Percentiles rank a stretch among this genome's conserved stretches.
Evolutionary conservation across 2,797 vertebrate species (phyloP).

Genomic region (Diplodus puntazzo): DNA sequence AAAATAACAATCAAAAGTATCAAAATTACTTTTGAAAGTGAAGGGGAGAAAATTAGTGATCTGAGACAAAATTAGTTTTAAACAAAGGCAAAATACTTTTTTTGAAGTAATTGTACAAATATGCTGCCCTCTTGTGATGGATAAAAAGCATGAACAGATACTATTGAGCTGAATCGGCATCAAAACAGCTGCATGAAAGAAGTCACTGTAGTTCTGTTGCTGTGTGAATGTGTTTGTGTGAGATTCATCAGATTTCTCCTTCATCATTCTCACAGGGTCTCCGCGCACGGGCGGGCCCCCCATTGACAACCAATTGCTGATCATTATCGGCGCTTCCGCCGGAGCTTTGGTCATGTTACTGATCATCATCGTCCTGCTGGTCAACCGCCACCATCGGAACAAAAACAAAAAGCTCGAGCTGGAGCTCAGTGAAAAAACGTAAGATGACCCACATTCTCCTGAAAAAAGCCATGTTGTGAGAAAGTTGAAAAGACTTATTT

Average conservation of each 20-base stretch:
- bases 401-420: constrained; percentile 86
- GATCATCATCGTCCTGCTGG: constrained; percentile 84
- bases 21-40: no score
- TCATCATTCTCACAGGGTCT: constrained; percentile 29
- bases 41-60: no score
- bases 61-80: not conserved
- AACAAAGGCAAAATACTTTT: constrained; percentile 1
- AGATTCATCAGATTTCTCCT: not conserved
- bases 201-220: not conserved
- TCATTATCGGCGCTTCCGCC: constrained; percentile 84
- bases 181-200: not conserved
- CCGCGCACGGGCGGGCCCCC: fast-evolving
- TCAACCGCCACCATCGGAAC: constrained; percentile 87
- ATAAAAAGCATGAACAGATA: not conserved
- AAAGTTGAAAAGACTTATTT: not conserved
- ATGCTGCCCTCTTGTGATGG: constrained; percentile 71
- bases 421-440: constrained; percentile 88
- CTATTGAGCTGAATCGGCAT: not conserved
- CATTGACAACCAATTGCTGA: constrained; percentile 80
- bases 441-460: constrained; percentile 64
- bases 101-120: constrained; percentile 23
- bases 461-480: not conserved
- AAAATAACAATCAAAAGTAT: no score
- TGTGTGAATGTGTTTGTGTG: not conserved
- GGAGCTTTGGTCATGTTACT: constrained; percentile 86